Conservation (phyloP, 2,113 vertebrate species). For the Mormyrus iriodes region DNA sequence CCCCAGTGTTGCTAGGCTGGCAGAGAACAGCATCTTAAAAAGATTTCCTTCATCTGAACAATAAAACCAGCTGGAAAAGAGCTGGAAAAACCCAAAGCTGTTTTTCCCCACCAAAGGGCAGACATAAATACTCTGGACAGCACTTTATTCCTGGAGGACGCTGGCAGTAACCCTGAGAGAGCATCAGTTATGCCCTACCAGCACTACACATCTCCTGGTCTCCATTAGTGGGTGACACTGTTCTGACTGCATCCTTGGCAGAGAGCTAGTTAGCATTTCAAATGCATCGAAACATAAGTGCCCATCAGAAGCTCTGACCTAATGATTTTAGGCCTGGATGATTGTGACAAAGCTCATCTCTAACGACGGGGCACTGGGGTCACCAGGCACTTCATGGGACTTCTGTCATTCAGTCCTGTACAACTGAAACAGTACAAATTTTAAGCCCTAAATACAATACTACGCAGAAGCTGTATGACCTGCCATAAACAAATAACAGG, state of each 20-base stretch:
- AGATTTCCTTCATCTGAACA: neutral
- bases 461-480: neutral
- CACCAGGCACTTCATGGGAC: neutral
- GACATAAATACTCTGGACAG: neutral
- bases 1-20: neutral
- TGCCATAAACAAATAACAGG: neutral
- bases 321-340: neutral
- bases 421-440: neutral
- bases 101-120: neutral
- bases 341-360: neutral
- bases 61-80: neutral
- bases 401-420: neutral
- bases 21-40: neutral
- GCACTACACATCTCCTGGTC: neutral
- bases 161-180: neutral
- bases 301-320: neutral
- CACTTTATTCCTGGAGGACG: neutral
- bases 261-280: neutral
- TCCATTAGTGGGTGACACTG: neutral
- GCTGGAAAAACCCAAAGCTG: neutral
- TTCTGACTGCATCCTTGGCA: neutral
- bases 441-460: neutral
- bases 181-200: neutral
- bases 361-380: neutral
- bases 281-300: neutral